Evolutionary conservation across 1,140 invertebrate species (phyloP).

Genomic region (Pemphigus obesinymphae): DNA sequence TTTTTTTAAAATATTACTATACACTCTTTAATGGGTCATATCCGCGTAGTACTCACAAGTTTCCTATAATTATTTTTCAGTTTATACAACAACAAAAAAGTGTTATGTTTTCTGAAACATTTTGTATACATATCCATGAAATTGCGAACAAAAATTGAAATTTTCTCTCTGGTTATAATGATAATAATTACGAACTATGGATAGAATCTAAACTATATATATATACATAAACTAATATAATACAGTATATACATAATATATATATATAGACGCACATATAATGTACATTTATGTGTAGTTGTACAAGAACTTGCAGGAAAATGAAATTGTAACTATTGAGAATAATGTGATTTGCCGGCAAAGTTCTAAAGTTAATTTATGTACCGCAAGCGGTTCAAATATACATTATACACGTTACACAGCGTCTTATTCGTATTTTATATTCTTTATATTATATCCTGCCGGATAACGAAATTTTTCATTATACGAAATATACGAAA

Average conservation of each 20-base stretch:
- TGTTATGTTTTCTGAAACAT: too few species aligned
- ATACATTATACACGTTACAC: neutral
- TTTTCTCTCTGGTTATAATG: neutral
- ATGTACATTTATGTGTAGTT: too few species aligned
- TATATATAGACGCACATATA: neutral
- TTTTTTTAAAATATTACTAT: too few species aligned
- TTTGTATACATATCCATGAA: too few species aligned
- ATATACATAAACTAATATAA: too few species aligned
- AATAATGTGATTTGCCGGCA: neutral
- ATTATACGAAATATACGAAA: neutral
- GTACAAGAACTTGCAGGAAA: neutral
- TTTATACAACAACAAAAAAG: neutral
- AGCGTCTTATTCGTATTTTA: neutral
- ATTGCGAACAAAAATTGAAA: neutral
- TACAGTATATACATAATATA: too few species aligned
- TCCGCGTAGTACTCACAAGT: neutral
- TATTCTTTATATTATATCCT: neutral
- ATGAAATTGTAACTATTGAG: neutral
- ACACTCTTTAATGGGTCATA: neutral
- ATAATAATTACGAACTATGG: neutral
- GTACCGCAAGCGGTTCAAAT: neutral
- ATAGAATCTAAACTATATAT: neutral
- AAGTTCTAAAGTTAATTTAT: neutral
- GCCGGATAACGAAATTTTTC: neutral
- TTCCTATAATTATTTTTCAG: neutral